Evolutionary conservation across 2,888 invertebrate genomes (phyloP).

Genomic region (Drosophila fulvimacula): DNA sequence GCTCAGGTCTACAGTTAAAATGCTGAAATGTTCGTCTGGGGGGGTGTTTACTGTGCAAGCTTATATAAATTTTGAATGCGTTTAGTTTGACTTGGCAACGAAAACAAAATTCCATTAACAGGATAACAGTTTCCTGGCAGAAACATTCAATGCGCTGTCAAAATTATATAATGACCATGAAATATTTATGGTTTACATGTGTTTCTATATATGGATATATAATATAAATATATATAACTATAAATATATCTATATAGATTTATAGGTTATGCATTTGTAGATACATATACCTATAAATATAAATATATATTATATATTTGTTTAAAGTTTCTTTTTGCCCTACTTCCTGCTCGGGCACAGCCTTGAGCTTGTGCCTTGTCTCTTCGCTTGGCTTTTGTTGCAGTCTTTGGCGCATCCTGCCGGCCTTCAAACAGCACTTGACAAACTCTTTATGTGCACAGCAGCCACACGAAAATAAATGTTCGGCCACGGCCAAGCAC

Average conservation of each 20-base stretch:
- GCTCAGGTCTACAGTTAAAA: constrained; percentile 9
- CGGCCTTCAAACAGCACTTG: constrained; percentile 12
- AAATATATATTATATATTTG: background rate
- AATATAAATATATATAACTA: background rate
- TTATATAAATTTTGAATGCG: constrained; percentile 51
- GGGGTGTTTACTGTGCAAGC: constrained; percentile 35
- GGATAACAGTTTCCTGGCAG: background rate
- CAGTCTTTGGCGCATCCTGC: constrained; percentile 12
- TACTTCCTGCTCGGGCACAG: background rate
- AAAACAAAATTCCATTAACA: background rate
- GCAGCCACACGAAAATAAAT: constrained; percentile 22
- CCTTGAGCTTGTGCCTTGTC: constrained; percentile 1
- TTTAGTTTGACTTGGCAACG: background rate
- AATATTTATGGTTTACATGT: background rate
- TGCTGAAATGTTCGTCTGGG: constrained; percentile 31
- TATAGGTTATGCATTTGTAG: too few species aligned
- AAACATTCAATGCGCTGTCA: background rate
- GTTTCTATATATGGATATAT: background rate
- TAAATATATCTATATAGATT: too few species aligned
- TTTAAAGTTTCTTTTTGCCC: background rate
- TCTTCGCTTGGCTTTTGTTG: background rate
- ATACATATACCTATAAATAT: background rate
- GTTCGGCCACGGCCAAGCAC: background rate
- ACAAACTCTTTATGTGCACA: constrained; percentile 26
- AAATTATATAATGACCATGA: background rate